Percentiles rank a stretch among this genome's conserved stretches.
Evolutionary conservation across 2,113 vertebrate species (phyloP).

Genomic region (Solea senegalensis): DNA sequence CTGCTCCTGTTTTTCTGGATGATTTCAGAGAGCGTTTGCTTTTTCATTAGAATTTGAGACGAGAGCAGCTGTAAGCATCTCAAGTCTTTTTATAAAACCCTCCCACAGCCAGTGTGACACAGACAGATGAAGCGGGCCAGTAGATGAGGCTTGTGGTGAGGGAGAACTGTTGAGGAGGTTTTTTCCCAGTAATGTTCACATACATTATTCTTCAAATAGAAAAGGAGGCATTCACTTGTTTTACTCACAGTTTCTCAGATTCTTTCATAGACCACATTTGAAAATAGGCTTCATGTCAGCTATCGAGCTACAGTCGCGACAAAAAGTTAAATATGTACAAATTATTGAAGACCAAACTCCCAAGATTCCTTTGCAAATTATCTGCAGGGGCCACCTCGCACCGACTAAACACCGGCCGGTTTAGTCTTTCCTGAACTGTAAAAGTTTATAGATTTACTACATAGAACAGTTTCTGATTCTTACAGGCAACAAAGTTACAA

Average conservation of each 20-base stretch:
- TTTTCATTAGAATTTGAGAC: constrained; percentile 35
- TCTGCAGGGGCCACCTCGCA: too few species aligned
- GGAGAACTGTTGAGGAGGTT: not conserved
- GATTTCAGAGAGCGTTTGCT: constrained; percentile 32
- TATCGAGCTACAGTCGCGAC: constrained; percentile 18
- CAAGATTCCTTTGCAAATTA: too few species aligned
- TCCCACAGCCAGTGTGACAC: constrained; percentile 8
- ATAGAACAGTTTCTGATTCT: too few species aligned
- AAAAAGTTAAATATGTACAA: not conserved
- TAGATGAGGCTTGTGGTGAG: not conserved
- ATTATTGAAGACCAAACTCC: too few species aligned
- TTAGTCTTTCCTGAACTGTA: too few species aligned
- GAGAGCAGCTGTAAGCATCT: constrained; percentile 4
- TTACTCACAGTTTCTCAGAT: not conserved
- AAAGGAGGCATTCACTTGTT: constrained; percentile 4
- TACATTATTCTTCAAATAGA: constrained; percentile 25
- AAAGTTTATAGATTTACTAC: too few species aligned
- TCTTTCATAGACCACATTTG: constrained; percentile 13
- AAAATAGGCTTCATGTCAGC: constrained; percentile 9
- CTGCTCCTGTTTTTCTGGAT: constrained; percentile 6
- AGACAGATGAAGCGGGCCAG: constrained; percentile 1
- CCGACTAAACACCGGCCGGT: too few species aligned
- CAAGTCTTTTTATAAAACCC: constrained; percentile 4
- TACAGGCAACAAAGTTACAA: too few species aligned
- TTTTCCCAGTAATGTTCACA: not conserved